These are phyloP conservation scores for Eclectus roratus DNA, from an alignment of 2,113 vertebrate genomes.

Conservation along the genomic window DNA sequence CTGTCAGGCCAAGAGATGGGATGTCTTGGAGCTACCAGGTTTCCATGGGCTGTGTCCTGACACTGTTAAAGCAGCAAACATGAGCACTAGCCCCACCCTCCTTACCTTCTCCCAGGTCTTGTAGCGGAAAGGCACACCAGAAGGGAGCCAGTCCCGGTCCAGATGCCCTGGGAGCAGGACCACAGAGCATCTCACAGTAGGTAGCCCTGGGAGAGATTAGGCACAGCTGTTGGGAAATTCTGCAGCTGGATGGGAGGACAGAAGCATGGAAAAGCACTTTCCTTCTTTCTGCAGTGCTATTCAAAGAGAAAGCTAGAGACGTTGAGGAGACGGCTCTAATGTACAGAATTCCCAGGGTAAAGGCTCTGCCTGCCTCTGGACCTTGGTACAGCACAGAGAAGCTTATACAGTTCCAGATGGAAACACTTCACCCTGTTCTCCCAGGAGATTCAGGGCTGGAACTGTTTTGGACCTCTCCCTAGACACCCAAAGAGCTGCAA, in stretches of 20 bases:
- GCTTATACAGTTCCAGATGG: not conserved
- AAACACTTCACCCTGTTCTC: not conserved
- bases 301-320: not conserved
- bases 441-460: not conserved
- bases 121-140: not conserved
- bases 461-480: not conserved
- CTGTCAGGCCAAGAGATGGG: not conserved
- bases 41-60: not conserved
- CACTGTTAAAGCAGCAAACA: accelerated
- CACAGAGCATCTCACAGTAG: not conserved
- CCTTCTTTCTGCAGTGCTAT: not conserved
- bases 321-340: not conserved
- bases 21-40: not conserved
- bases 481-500: not conserved
- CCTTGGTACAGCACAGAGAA: not conserved
- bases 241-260: not conserved
- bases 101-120: not conserved
- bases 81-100: not conserved
- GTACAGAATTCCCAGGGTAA: not conserved
- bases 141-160: not conserved
- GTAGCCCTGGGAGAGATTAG: not conserved
- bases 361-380: not conserved
- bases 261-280: not conserved
- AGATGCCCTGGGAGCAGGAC: not conserved
- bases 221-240: not conserved